A percentile compares a stretch with the other conserved stretches of the same genome.
Conservation (phyloP, 2,888 invertebrate genomes). For the Lydus trimaculatus region DNA sequence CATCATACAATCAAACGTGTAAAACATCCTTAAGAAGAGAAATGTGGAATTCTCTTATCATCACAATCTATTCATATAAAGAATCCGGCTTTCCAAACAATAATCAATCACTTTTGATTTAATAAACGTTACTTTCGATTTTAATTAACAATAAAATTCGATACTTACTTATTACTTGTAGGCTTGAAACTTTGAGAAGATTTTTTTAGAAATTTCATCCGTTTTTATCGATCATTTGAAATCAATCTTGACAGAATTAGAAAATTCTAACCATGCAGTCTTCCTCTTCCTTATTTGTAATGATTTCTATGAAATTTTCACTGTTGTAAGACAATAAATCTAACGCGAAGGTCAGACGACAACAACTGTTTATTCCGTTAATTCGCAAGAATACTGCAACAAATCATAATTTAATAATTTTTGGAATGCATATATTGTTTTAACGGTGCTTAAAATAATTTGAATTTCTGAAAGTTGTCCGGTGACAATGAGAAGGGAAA, state of each 20-base stretch:
- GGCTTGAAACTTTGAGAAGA: no score
- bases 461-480: no score
- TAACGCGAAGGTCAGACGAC: background rate
- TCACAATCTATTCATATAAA: background rate
- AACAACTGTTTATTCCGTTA: background rate
- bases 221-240: background rate
- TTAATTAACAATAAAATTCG: background rate
- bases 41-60: background rate
- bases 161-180: no score
- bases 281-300: conserved; percentile 4
- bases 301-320: background rate
- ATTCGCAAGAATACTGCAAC: background rate
- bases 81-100: background rate
- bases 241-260: background rate
- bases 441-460: no score
- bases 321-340: background rate
- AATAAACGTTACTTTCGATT: background rate
- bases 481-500: background rate
- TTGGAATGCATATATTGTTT: no score
- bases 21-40: no score
- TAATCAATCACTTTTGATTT: background rate
- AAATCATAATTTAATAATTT: background rate
- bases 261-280: background rate
- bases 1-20: no score
- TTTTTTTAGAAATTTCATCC: background rate